These are phyloP conservation scores for Brachyrhaphis roseni DNA, from an alignment of 2,797 vertebrate species.

Conservation along the genomic window DNA sequence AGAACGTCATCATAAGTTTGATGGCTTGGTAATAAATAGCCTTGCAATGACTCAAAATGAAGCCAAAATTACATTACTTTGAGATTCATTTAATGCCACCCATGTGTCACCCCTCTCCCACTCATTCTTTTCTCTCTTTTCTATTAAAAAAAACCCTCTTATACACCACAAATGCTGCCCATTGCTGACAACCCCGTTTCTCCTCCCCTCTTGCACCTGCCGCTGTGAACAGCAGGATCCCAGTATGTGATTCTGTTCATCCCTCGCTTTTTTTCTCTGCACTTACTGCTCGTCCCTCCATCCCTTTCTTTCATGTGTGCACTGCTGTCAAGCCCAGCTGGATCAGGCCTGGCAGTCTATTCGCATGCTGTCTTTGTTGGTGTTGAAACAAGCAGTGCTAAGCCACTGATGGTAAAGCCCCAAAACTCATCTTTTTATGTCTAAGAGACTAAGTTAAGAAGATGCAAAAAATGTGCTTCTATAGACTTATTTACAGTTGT, in stretches of 20 bases:
- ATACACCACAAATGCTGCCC: constrained; percentile 9
- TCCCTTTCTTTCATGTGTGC: constrained; percentile 77
- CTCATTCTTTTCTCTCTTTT: constrained; percentile 42
- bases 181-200: constrained; percentile 26
- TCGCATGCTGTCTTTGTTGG: constrained; percentile 70
- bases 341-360: constrained; percentile 68
- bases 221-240: constrained; percentile 81
- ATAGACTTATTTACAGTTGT: not conserved
- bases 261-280: constrained; percentile 61
- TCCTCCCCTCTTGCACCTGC: constrained; percentile 73
- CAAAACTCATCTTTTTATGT: constrained; percentile 27
- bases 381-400: constrained; percentile 50
- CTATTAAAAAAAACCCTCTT: constrained; percentile 44
- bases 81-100: constrained; percentile 58
- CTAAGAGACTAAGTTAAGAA: constrained; percentile 11
- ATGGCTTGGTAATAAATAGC: constrained; percentile 55
- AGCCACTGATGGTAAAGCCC: constrained; percentile 32
- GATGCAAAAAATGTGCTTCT: not conserved
- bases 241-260: constrained; percentile 75
- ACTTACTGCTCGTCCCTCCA: constrained; percentile 71
- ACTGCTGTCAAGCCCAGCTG: constrained; percentile 79
- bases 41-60: constrained; percentile 49
- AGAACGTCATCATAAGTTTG: constrained; percentile 40
- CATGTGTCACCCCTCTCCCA: constrained; percentile 45
- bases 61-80: constrained; percentile 56